phyloP scores from a whole-genome alignment of 2,888 invertebrate genomes.

The Scelioninae gen. 2 region DNA sequence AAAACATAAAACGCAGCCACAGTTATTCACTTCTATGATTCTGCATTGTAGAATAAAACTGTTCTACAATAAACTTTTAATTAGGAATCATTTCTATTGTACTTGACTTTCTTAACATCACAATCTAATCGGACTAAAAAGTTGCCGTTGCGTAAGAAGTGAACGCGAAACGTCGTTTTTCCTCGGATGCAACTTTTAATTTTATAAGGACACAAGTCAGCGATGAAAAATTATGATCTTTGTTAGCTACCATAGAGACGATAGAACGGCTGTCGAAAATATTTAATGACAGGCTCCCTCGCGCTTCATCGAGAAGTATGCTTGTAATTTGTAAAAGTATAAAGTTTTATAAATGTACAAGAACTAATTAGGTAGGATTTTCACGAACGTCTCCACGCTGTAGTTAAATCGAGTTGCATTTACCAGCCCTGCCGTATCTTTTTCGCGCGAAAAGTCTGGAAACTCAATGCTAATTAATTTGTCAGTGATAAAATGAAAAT shows the following conservation, averaged over 20 bases:
- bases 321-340: slow-evolving; percentile 40
- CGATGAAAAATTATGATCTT: slow-evolving; percentile 1
- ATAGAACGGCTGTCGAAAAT: slow-evolving; percentile 6
- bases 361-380: slow-evolving; percentile 37
- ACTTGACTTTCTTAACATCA: no score
- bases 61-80: background rate
- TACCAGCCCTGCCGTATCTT: slow-evolving; percentile 32
- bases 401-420: slow-evolving; percentile 56
- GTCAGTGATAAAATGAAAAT: slow-evolving; percentile 25
- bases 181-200: slow-evolving; percentile 1
- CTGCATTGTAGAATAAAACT: no score
- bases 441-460: slow-evolving; percentile 11
- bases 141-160: no score
- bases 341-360: slow-evolving; percentile 43
- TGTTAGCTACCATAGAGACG: background rate
- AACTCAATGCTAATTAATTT: slow-evolving; percentile 33
- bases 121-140: no score
- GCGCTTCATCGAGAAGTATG: slow-evolving; percentile 11
- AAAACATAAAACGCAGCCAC: no score
- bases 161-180: no score
- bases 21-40: no score
- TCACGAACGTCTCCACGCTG: background rate
- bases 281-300: slow-evolving; percentile 6
- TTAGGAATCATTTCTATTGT: background rate
- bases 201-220: slow-evolving; percentile 4